Evolutionary conservation across 1,140 invertebrate species (phyloP).

Genomic region (Eueides isabella): DNA sequence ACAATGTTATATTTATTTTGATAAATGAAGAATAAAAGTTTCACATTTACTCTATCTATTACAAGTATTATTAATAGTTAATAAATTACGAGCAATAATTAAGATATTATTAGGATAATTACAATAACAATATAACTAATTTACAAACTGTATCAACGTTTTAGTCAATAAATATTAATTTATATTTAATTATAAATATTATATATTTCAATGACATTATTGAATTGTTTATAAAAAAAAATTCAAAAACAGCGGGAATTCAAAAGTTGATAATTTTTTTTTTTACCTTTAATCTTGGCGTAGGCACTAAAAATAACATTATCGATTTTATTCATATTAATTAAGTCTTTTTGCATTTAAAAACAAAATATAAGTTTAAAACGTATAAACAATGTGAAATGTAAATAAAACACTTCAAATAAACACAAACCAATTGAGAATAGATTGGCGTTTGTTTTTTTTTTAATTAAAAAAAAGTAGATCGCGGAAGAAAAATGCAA

Average conservation of each 20-base stretch:
- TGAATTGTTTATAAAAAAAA: slow-evolving; percentile 9
- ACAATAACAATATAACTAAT: too few relatives aligned
- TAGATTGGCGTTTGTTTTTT: slow-evolving; percentile 43
- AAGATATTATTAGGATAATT: too few relatives aligned
- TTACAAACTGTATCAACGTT: not conserved
- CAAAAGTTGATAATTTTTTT: slow-evolving; percentile 35
- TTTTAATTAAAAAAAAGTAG: slow-evolving; percentile 48
- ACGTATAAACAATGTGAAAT: not conserved
- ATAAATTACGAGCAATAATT: too few relatives aligned
- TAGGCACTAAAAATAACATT: slow-evolving; percentile 21
- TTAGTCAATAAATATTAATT: not conserved
- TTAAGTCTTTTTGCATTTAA: slow-evolving; percentile 4
- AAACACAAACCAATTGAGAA: slow-evolving; percentile 18
- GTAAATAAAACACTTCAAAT: slow-evolving; percentile 3
- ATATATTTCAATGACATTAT: not conserved
- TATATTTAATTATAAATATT: not conserved
- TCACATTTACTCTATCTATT: too few relatives aligned
- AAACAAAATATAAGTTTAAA: not conserved
- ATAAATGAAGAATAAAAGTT: not conserved
- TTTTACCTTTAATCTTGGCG: slow-evolving; percentile 20
- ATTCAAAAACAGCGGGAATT: slow-evolving; percentile 34
- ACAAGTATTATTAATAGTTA: not conserved
- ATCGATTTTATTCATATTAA: slow-evolving; percentile 10
- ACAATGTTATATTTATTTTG: not conserved
- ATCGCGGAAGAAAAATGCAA: slow-evolving; percentile 37